Conservation (phyloP, 2,113 vertebrate genomes). For the Crotalus helleri region DNA sequence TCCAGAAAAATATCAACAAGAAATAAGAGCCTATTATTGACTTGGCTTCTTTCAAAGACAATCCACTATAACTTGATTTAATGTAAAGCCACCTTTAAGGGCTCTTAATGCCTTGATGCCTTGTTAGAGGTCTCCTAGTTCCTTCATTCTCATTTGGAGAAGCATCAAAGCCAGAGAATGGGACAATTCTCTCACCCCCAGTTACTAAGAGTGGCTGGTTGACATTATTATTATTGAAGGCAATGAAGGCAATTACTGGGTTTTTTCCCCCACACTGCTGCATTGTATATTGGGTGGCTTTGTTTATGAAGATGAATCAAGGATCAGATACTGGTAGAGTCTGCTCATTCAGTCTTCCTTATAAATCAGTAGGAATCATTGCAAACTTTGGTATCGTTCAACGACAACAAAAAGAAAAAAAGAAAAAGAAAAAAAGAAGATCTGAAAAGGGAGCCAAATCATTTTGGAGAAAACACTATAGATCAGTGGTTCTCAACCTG, state of each 20-base stretch:
- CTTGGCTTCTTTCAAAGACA: not conserved
- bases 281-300: not conserved
- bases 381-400: not conserved
- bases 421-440: not conserved
- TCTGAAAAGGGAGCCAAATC: not conserved
- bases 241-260: not conserved
- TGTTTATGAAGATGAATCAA: not conserved
- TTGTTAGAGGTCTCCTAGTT: not conserved
- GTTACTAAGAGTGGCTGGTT: not conserved
- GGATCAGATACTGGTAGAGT: not conserved
- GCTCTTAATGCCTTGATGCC: not conserved
- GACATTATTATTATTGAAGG: not conserved
- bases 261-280: not conserved
- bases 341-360: not conserved
- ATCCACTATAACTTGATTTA: not conserved
- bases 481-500: no score
- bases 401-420: not conserved
- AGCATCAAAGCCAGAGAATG: not conserved
- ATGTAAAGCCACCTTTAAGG: not conserved
- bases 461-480: no score
- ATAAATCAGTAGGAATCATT: not conserved
- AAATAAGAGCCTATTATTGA: not conserved
- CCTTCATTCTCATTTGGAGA: not conserved
- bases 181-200: not conserved
- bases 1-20: constrained; percentile 34